Evolutionary conservation across 2,888 invertebrate genomes (phyloP), one percentile per base, ranked within the genome.

Genomic region (Chrysolina haemoptera): DNA sequence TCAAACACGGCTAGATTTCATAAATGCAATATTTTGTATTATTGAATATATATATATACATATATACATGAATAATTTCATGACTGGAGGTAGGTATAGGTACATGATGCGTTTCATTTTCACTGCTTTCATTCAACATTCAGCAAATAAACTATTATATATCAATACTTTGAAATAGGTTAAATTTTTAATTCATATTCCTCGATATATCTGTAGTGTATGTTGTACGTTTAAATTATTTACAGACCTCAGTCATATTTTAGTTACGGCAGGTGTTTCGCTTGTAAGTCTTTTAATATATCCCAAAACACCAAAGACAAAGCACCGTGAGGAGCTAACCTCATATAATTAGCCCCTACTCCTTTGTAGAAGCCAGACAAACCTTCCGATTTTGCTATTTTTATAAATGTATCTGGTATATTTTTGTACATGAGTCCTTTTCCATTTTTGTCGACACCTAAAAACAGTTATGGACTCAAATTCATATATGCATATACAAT

Each of bases 301-400:
- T 97, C 96, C 93, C 97, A 98, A 86, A 98, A 95, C 27, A 97
- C 92, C 64, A 98, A 89, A 77, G 95, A 93, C 1, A 98, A 87
- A 0, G 97, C 94, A 0, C 96, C 95, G 85, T 98, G 98, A 0
- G 98, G 98, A 0, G 96, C 98, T 59, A 97, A 90, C 75, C 98
- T 90, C 81, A 97, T 88, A 88, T 97, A 97, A 81, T 95, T 95
- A 0, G 97, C 96, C 65, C 94, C 93, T 75, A 96, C 92, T 5
- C 97, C 98, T 88, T 98, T 98, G 88, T 97, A 98, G 81, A 98
- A 91, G 0, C 97, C 96, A 67, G 89, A 87, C 1, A 95, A 76
- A 0, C 97, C 96, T 89, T 97, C 97, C 3, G 91, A 91, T 83
- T 87, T 90, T 81, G 92, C 91, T 76, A 94, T 95, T 88, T 97